A percentile compares a stretch with the other conserved stretches of the same genome.
Conservation (phyloP, 2,113 vertebrate species). For the Plectropomus leopardus region DNA sequence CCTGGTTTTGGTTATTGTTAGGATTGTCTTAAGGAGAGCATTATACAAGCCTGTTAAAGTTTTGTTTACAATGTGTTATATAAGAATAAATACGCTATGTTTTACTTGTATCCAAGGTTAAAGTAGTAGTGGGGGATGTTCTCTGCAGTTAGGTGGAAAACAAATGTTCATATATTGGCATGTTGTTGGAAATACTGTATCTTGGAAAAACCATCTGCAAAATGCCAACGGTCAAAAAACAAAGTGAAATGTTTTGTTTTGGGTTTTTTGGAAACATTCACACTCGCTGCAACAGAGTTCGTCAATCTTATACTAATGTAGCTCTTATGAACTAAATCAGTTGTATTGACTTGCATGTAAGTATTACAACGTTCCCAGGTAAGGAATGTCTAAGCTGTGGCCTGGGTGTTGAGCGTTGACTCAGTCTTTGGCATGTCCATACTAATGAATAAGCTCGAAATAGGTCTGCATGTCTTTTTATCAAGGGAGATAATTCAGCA, state of each 20-base stretch:
- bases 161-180: too few species aligned
- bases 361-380: conserved; percentile 46
- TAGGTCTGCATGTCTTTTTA: conserved; percentile 70
- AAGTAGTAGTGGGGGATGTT: too few species aligned
- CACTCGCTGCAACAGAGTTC: background rate
- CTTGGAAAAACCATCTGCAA: background rate
- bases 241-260: background rate
- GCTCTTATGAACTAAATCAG: background rate
- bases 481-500: conserved; percentile 74
- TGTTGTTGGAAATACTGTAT: too few species aligned
- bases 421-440: conserved; percentile 52
- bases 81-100: too few species aligned
- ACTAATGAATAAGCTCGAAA: conserved; percentile 71
- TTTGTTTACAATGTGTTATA: too few species aligned
- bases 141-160: too few species aligned
- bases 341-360: background rate
- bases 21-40: too few species aligned
- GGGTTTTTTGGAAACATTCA: background rate
- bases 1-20: too few species aligned
- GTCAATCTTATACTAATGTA: background rate
- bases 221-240: background rate
- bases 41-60: too few species aligned
- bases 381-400: conserved; percentile 37
- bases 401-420: conserved; percentile 35
- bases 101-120: too few species aligned